Conservation (phyloP, 35 echinoderm and acorn worm species). For the Hemicentrotus pulcherrimus region DNA sequence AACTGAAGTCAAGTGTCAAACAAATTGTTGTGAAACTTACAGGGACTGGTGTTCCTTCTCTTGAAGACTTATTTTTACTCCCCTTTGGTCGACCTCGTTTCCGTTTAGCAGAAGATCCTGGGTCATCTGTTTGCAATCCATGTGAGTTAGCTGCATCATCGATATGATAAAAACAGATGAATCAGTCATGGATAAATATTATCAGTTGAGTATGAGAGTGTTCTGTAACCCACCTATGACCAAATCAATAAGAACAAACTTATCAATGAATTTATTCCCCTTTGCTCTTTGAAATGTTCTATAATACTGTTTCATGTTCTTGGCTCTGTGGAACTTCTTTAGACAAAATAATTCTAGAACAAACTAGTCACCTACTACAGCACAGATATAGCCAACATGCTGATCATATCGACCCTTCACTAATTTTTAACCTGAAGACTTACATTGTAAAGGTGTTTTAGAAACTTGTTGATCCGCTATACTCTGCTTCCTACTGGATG, state of each 20-base stretch:
- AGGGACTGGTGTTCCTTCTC: slow-evolving; percentile 57
- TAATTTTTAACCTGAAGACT: background rate
- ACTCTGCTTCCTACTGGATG: slow-evolving; percentile 8
- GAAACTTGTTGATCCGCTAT: background rate
- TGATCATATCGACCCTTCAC: too few relatives aligned
- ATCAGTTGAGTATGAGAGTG: too few relatives aligned
- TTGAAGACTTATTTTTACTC: slow-evolving; percentile 53
- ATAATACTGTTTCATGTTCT: too few relatives aligned
- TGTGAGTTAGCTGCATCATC: background rate
- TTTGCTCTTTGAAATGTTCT: too few relatives aligned
- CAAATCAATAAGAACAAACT: too few relatives aligned
- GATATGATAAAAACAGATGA: background rate
- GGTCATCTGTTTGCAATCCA: slow-evolving; percentile 13
- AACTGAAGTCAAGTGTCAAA: background rate
- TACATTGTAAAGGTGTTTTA: background rate
- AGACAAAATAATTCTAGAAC: too few relatives aligned
- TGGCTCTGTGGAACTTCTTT: too few relatives aligned
- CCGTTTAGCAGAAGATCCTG: slow-evolving; percentile 10
- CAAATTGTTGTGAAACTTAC: slow-evolving; percentile 29
- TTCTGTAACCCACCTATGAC: too few relatives aligned
- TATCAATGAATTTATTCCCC: too few relatives aligned
- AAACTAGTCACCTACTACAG: too few relatives aligned
- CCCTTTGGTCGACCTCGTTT: slow-evolving; percentile 71
- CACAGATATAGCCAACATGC: too few relatives aligned
- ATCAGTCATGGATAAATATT: background rate